Evolutionary conservation across 2,888 invertebrate species (phyloP), one percentile per base, ranked within the genome.

Genomic region (Lysandra bellargus): DNA sequence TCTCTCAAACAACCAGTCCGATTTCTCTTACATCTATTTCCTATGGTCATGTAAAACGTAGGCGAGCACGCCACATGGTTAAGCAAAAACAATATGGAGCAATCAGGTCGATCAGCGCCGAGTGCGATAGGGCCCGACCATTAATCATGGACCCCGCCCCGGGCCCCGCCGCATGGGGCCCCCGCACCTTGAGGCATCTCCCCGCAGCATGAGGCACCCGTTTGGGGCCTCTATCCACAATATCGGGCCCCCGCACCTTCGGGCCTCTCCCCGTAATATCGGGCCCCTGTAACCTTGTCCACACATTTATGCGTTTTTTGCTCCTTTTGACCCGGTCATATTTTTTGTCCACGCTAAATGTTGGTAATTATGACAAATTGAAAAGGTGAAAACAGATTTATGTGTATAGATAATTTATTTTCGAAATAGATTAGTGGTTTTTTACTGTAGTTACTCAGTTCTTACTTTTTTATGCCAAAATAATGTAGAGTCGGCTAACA

Each of bases 61-160:
- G 53, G 53, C 53, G n/a, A 30, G 23, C 64, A 30, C 64, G 72
- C 78, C 78, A 78, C 64, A 80, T 75, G 79, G 72, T 75, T 79
- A 64, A 79, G 83, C 81, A 83, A 83, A 84, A 85, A 84, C 84
- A 84, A 86, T 86, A 84, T 84, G 80, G 87, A 85, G 84, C 87
- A 89, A 88, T 86, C 85, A 86, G 86, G 87, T 86, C 83, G 85
- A 87, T 89, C 84, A 82, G 81, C 73, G 57, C 40, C 76, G 60
- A 60, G 79, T 57, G 57, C 40, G 40, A 74, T 37, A 74, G 74
- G 40, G 74, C 44, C 49, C 3, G 64, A 40, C 75, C 44, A 75
- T 75, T 75, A 75, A 75, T 49, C 85, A 84, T 86, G 81, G 83
- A 78, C 75, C 73, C 81, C n/a, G 17, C n/a, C 5, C 60, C 17